phyloP scores from a whole-genome alignment of 2,113 vertebrate genomes.

The Pardalotus punctatus region DNA sequence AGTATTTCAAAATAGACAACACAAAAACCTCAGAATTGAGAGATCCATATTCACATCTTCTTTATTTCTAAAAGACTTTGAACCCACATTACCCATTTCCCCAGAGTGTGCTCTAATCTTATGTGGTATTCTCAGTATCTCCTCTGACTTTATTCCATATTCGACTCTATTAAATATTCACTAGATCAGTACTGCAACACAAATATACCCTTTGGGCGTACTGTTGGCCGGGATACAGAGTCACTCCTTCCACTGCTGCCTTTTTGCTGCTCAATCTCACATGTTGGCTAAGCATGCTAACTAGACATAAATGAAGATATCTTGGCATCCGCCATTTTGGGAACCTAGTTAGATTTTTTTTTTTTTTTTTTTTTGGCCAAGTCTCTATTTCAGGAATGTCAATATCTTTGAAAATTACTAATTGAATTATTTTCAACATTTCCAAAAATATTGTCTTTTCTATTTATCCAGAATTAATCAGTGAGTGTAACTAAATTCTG shows the following conservation, averaged over 20 bases:
- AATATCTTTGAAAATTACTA: neutral
- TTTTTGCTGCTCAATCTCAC: neutral
- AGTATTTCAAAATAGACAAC: neutral
- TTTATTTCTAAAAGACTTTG: conserved; percentile 1
- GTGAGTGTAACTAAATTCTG: neutral
- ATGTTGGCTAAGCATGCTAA: neutral
- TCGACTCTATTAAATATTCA: conserved; percentile 26
- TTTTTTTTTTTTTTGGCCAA: neutral
- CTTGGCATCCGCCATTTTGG: neutral
- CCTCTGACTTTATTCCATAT: neutral
- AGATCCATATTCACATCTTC: neutral
- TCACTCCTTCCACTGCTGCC: neutral
- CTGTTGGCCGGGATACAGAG: neutral
- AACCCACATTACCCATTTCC: neutral
- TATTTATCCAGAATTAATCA: neutral
- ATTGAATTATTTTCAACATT: neutral
- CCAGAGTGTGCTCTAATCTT: neutral
- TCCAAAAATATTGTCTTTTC: neutral
- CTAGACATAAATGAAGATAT: neutral
- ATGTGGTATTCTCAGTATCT: neutral
- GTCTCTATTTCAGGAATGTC: neutral
- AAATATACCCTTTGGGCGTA: neutral
- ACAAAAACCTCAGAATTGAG: neutral
- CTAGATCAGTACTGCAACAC: neutral
- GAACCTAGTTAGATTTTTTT: neutral